Evolutionary conservation across 2,888 invertebrate genomes (phyloP).

Genomic region (Oeneis ivallda): DNA sequence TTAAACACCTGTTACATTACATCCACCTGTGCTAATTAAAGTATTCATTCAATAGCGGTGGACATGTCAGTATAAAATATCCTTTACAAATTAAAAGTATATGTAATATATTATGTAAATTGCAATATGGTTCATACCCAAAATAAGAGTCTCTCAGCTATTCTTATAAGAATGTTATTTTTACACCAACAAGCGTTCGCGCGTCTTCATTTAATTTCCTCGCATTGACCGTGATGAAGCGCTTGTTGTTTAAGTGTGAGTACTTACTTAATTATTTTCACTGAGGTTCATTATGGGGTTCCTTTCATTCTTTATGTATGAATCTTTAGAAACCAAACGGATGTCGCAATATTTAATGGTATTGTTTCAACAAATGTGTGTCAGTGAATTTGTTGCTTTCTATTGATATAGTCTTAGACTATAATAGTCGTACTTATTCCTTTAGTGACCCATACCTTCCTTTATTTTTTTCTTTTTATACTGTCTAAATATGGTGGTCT

Average conservation of each 20-base stretch:
- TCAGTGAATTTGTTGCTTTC: too few relatives aligned
- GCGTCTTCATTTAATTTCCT: conserved; percentile 68
- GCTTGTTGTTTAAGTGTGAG: conserved; percentile 63
- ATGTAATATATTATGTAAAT: not conserved
- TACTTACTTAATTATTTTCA: conserved; percentile 64
- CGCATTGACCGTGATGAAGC: conserved; percentile 60
- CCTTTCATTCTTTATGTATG: too few relatives aligned
- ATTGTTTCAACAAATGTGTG: too few relatives aligned
- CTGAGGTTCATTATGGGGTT: conserved; percentile 57
- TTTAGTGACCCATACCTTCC: not conserved
- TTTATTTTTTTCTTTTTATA: not conserved
- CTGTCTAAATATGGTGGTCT: not conserved
- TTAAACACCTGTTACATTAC: conserved; percentile 29
- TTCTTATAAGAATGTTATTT: conserved; percentile 48
- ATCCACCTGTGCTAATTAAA: conserved; percentile 30
- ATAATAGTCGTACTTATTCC: too few relatives aligned
- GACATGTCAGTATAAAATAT: not conserved
- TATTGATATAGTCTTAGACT: too few relatives aligned
- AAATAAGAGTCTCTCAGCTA: not conserved
- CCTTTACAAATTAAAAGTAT: too few relatives aligned
- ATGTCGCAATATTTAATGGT: not conserved
- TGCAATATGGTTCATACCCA: not conserved
- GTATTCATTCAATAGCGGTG: conserved; percentile 3
- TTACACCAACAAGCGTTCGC: conserved; percentile 51
- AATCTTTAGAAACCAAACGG: not conserved